Evolutionary conservation across 2,888 invertebrate genomes (phyloP), one percentile per base, ranked within the genome.

Genomic region (Deilephila porcellus): DNA sequence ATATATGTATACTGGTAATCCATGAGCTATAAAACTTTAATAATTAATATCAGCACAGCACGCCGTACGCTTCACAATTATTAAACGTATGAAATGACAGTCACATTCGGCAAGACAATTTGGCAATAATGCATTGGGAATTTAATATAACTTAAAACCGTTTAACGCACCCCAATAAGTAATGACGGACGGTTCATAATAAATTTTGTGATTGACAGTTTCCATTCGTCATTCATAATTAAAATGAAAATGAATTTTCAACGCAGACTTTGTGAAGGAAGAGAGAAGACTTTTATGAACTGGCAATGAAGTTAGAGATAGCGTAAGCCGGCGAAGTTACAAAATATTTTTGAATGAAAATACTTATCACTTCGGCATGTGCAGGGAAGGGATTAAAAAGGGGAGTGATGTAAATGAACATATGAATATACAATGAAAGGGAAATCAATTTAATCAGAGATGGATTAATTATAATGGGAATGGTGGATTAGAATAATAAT

Each of bases 221-320:
- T 76, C 84, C 87, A 88, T 89, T 88, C 83, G 82, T 90, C 87
- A 90, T 86, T 85, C 84, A 83, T 86, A 88, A 88, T 87, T 87
- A 85, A 83, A 85, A 84, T 80, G 83, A 88, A 82, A 85, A 82
- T 81, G 82, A 82, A 83, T 78, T 83, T 87, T 81, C 81, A 82
- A 82, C 85, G 85, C 83, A 80, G 76, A 85, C 82, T 81, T 34
- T 81, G 76, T 80, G 78, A 83, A 84, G 73, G 75, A 79, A 80
- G 79, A 81, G 76, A 76, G 78, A 79, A 79, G 77, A 20, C 20
- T 34, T 59, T 20, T 34, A 25, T 73, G 64, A 67, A 56, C 59
- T 19, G 20, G n/a, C 37, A 20, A 11, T 45, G 45, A 11, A 0
- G 11, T 11, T 45, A 45, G 2, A 45, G 11, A 45, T 45, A 11